Evolutionary conservation across 2,888 invertebrate genomes (phyloP).

Genomic region (Synergus gifuensis): DNA sequence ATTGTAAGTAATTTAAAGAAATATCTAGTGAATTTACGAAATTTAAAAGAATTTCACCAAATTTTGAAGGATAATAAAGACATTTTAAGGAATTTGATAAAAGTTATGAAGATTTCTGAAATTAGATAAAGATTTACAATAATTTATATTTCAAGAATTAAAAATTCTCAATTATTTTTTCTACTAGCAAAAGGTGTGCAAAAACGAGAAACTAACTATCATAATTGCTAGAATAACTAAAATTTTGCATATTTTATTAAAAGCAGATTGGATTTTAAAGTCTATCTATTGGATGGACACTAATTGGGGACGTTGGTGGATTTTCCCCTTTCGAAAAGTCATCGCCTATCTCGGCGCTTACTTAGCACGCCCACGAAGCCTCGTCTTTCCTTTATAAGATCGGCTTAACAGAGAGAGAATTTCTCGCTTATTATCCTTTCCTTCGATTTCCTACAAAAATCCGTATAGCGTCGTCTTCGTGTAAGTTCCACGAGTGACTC

Average conservation of each 20-base stretch:
- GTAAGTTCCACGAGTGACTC: conserved; percentile 58
- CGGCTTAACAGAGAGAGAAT: conserved; percentile 60
- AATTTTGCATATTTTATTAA: neutral
- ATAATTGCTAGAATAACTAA: too few relatives aligned
- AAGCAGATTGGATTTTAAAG: neutral
- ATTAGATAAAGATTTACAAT: too few relatives aligned
- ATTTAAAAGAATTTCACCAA: too few relatives aligned
- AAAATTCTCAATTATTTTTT: too few relatives aligned
- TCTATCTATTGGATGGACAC: conserved; percentile 33
- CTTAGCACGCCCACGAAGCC: conserved; percentile 57
- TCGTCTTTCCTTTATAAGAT: conserved; percentile 49
- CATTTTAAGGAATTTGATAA: too few relatives aligned
- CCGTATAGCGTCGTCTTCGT: conserved; percentile 54
- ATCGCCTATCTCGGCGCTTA: conserved; percentile 46
- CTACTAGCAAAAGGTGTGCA: too few relatives aligned
- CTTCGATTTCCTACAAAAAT: conserved; percentile 63
- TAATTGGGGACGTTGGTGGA: conserved; percentile 51
- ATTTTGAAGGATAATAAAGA: too few relatives aligned
- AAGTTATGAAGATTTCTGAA: too few relatives aligned
- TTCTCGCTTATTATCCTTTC: conserved; percentile 76
- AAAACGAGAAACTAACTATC: too few relatives aligned
- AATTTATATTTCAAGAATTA: too few relatives aligned
- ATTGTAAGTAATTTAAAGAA: too few relatives aligned
- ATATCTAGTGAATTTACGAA: too few relatives aligned
- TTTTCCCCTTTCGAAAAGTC: conserved; percentile 50